Percentiles rank a stretch among this genome's conserved stretches.
Evolutionary conservation across 2,888 invertebrate genomes (phyloP).

Genomic region (Artemia sinica): DNA sequence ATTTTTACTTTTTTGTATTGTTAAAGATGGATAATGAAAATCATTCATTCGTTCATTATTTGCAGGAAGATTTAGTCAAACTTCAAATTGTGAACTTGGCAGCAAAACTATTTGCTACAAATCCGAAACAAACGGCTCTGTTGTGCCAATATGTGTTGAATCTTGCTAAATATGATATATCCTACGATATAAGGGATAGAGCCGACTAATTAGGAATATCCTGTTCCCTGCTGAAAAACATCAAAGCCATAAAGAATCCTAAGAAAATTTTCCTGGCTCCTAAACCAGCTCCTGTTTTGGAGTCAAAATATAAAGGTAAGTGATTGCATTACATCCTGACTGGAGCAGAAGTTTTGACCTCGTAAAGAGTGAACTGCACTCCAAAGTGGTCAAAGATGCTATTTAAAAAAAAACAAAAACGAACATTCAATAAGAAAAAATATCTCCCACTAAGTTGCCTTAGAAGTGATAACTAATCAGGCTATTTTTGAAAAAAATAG

Average conservation of each 20-base stretch:
- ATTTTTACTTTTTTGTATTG: too few relatives aligned
- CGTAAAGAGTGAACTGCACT: too few relatives aligned
- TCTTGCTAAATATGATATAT: constrained; percentile 87
- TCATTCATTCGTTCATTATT: too few relatives aligned
- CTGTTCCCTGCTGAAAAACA: constrained; percentile 43
- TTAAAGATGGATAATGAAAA: too few relatives aligned
- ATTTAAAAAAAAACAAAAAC: neutral
- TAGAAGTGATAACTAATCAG: neutral
- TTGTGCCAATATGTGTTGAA: constrained; percentile 84
- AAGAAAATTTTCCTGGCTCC: constrained; percentile 69
- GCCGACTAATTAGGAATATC: constrained; percentile 66
- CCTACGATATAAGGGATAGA: constrained; percentile 91
- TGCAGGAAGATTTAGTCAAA: constrained; percentile 78
- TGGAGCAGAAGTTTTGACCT: too few relatives aligned
- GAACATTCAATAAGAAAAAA: neutral
- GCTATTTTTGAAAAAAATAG: neutral
- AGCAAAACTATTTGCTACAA: constrained; percentile 75
- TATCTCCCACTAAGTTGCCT: neutral
- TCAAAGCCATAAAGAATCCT: constrained; percentile 47
- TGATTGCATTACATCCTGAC: constrained; percentile 5
- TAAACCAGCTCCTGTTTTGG: constrained; percentile 81
- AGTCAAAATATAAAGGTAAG: constrained; percentile 60
- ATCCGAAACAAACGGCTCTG: constrained; percentile 63
- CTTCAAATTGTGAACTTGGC: constrained; percentile 86
- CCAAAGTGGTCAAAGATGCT: too few relatives aligned